Percentiles rank a stretch among this genome's conserved stretches.
phyloP scores from a whole-genome alignment of 1,140 invertebrate species.

The Bombyx mandarina region DNA sequence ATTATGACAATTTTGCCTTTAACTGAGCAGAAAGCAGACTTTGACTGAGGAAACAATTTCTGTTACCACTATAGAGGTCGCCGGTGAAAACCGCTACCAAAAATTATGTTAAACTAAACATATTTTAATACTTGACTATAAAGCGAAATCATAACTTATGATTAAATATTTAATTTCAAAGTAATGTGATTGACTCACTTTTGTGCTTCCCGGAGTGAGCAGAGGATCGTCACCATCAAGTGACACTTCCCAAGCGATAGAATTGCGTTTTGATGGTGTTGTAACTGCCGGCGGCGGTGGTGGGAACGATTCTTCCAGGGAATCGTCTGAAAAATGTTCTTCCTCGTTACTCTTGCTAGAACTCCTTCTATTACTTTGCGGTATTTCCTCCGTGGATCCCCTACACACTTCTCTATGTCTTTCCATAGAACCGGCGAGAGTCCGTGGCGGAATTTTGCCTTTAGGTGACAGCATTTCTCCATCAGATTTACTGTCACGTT shows the following conservation, averaged over 20 bases:
- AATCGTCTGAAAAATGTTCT: constrained; percentile 86
- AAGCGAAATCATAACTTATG: too few relatives aligned
- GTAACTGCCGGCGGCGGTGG: constrained; percentile 69
- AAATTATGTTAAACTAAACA: too few relatives aligned
- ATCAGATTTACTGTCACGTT: constrained; percentile 57
- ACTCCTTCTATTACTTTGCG: constrained; percentile 52
- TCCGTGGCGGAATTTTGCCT: constrained; percentile 76
- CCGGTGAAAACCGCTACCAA: too few relatives aligned
- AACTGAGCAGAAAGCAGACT: too few relatives aligned
- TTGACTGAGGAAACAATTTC: too few relatives aligned
- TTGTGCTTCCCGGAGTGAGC: constrained; percentile 80
- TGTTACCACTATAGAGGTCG: too few relatives aligned
- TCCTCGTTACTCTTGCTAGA: constrained; percentile 72
- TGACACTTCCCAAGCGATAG: constrained; percentile 87
- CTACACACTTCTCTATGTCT: constrained; percentile 83
- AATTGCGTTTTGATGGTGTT: constrained; percentile 78
- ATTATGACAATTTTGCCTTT: too few relatives aligned
- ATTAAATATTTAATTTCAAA: too few relatives aligned
- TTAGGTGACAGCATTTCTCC: constrained; percentile 68
- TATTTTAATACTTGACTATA: too few relatives aligned
- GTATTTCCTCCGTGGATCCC: constrained; percentile 59
- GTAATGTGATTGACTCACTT: constrained; percentile 64
- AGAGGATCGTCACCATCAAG: constrained; percentile 78
- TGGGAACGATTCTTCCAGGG: constrained; percentile 81
- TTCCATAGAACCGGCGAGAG: constrained; percentile 78